Evolutionary conservation across 2,113 vertebrate genomes (phyloP).

Genomic region (Eulemur rufifrons): DNA sequence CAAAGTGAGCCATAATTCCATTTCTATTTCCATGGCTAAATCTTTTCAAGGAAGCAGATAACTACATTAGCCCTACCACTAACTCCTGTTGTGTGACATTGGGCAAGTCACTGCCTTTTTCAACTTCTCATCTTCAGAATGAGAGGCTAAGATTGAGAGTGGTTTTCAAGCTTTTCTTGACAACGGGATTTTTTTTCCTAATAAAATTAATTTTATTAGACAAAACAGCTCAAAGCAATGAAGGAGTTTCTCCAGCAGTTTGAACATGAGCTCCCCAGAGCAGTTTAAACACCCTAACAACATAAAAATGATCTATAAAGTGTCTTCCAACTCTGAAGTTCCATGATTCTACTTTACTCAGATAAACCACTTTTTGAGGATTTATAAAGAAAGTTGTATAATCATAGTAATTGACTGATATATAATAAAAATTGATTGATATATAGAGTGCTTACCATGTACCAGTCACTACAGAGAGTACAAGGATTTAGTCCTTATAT

Average conservation of each 20-base stretch:
- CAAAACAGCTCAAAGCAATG: background rate
- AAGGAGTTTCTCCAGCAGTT: background rate
- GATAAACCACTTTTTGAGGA: background rate
- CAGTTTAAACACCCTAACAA: background rate
- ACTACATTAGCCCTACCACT: background rate
- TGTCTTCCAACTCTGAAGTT: background rate
- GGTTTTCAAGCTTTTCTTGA: conserved; percentile 25
- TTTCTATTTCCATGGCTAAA: background rate
- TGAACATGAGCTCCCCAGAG: background rate
- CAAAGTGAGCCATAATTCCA: background rate
- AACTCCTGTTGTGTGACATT: background rate
- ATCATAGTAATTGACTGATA: background rate
- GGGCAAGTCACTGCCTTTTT: background rate
- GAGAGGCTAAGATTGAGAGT: background rate
- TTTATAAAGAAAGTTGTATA: background rate
- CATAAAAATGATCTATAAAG: background rate
- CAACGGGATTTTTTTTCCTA: background rate
- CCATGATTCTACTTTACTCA: background rate
- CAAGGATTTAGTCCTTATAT: background rate
- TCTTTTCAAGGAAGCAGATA: background rate
- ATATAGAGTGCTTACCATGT: background rate
- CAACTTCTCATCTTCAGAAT: background rate
- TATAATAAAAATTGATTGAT: background rate
- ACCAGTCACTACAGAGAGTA: background rate
- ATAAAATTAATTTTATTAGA: conserved; percentile 2